Conservation (phyloP, 2,113 vertebrate genomes). For the Rhea americana region DNA sequence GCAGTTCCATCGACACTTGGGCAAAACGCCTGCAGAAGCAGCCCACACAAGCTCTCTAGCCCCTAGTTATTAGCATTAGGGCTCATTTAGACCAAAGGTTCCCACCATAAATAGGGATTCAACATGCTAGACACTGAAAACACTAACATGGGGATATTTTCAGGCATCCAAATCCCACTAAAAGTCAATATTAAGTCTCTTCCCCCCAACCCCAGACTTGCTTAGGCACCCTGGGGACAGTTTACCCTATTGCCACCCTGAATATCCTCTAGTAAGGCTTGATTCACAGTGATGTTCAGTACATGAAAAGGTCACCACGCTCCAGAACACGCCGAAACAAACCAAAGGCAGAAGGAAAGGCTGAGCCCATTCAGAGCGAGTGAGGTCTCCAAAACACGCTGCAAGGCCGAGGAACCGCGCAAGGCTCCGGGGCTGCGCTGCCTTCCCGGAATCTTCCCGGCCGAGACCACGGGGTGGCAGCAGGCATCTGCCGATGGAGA, state of each 20-base stretch:
- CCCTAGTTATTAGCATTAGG: neutral
- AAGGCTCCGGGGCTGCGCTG: too few species aligned
- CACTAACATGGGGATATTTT: neutral
- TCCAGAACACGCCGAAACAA: neutral
- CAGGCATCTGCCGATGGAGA: slow-evolving; percentile 9
- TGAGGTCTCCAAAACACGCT: neutral
- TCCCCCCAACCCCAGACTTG: too few species aligned
- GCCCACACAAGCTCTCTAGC: too few species aligned
- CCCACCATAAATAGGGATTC: neutral
- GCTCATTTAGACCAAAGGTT: neutral
- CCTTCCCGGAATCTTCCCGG: neutral
- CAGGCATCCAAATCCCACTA: neutral
- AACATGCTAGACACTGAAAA: neutral
- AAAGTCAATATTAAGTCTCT: neutral
- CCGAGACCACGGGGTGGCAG: slow-evolving; percentile 46
- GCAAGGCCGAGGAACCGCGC: too few species aligned
- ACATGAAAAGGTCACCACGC: neutral
- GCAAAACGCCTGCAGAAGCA: neutral
- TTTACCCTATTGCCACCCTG: neutral
- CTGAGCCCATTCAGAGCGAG: neutral
- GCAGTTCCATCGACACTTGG: neutral
- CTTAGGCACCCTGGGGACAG: neutral
- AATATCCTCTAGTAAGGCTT: neutral
- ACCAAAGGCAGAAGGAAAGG: neutral
- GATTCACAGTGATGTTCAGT: neutral